Conservation (phyloP, 2,797 vertebrate species). For the Dendrocincla tyrannina region DNA sequence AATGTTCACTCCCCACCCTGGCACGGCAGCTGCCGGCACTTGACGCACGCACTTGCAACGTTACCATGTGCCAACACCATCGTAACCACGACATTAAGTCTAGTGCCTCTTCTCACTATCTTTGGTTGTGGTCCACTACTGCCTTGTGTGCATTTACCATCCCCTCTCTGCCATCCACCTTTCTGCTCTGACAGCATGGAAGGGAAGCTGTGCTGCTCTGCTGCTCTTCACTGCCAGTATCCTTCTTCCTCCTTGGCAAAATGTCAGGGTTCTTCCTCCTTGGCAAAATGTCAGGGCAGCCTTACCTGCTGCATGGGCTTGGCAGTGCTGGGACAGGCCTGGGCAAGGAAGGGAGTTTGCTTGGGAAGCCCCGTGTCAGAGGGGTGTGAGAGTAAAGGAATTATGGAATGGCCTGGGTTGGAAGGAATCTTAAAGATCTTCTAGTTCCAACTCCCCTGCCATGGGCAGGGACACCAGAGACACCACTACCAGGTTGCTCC, state of each 20-base stretch:
- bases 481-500: not conserved
- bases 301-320: rapidly evolving
- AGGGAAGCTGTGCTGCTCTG: not conserved
- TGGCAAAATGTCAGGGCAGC: not conserved
- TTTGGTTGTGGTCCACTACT: not conserved
- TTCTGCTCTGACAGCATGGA: rapidly evolving
- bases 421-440: not conserved
- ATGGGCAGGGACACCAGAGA: not conserved
- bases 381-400: not conserved
- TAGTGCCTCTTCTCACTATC: not conserved
- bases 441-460: not conserved
- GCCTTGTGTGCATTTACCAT: not conserved
- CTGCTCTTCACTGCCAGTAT: not conserved
- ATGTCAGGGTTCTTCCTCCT: not conserved
- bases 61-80: not conserved
- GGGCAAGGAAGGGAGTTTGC: not conserved
- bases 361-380: not conserved
- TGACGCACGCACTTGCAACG: not conserved
- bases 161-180: not conserved
- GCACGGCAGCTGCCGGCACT: not conserved
- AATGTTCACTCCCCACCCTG: not conserved
- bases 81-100: not conserved
- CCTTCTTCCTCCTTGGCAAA: not conserved
- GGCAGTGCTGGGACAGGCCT: not conserved
- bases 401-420: not conserved